Base-by-base conservation (phyloP, 2,113 vertebrate genomes). In the Clarias gariepinus region DNA sequence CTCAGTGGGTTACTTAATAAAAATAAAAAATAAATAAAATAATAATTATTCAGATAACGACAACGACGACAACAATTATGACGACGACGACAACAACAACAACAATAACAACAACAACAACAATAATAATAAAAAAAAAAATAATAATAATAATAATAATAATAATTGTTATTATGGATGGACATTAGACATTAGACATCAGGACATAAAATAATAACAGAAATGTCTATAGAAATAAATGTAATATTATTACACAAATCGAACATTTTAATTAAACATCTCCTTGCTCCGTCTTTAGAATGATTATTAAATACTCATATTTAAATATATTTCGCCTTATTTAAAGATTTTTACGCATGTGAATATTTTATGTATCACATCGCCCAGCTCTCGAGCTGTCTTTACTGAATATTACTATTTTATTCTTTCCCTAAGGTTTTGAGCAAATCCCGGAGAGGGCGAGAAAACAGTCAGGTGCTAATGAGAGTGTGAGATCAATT, bases 401-500 rank as follows among this genome's bases (percentile, higher is more conserved):
- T 58, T 79, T 81, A 25, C 30, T 23, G 0, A 33, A 60, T 57
- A 15, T 41, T 21, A 58, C 33, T 36, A 21, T 60, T 21, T 60
- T 3, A 57, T 78, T 57, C 0, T 73, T 73, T 69, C 2, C 18
- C 15, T 33, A 19, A 19, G 2, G 8, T 79, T 30, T 60, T 33
- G 55, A 79, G n/a, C 28, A 21, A 79, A 79, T 23, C 28, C 55
- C 55, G 28, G 53, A 23, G 78, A 83, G 12, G 61, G 66, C 76
- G 85, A 68, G 68, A 73, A 83, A 86, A 25, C 83, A 55, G 63
- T 79, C 86, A 80, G 78, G 87, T 89, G 89, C 92, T 90, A 92
- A 94, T 92, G 87, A 91, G 88, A 80, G 85, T 47, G 85, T 80
- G 83, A 61, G 81, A 89, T 94, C 91, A 90, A 91, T 93, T 94